phyloP scores from a whole-genome alignment of 2,888 invertebrate genomes.

The Girardia tigrina region DNA sequence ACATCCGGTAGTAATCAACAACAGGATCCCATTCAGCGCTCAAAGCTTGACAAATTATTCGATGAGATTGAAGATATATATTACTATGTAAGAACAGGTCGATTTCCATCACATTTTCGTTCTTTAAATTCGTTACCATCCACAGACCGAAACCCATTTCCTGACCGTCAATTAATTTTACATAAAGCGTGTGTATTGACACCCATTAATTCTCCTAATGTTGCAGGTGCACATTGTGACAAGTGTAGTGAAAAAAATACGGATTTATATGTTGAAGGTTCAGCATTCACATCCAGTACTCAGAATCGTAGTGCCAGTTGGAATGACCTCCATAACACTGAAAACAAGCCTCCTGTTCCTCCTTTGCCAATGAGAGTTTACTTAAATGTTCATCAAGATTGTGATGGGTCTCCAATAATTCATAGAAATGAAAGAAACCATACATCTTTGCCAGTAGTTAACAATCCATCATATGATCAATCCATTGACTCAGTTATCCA shows the following conservation, averaged over 20 bases:
- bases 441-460: background rate
- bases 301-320: slow-evolving; percentile 20
- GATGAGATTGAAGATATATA: slow-evolving; percentile 37
- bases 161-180: slow-evolving; percentile 9
- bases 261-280: slow-evolving; percentile 12
- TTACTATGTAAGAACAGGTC: slow-evolving; percentile 37
- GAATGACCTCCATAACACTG: slow-evolving; percentile 10
- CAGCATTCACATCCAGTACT: slow-evolving; percentile 12
- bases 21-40: slow-evolving; percentile 32
- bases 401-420: background rate
- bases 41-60: slow-evolving; percentile 27
- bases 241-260: slow-evolving; percentile 23
- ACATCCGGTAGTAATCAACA: background rate
- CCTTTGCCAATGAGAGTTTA: slow-evolving; percentile 13
- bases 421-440: background rate
- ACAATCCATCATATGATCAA: slow-evolving; percentile 15
- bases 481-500: slow-evolving; percentile 18
- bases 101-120: slow-evolving; percentile 34
- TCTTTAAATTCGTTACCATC: slow-evolving; percentile 25
- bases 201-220: slow-evolving; percentile 3
- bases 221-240: background rate
- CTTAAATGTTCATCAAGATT: slow-evolving; percentile 1
- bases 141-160: background rate
- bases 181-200: background rate
- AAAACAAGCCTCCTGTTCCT: background rate